phyloP scores from a whole-genome alignment of 2,113 vertebrate genomes.

The Galbula dea region DNA sequence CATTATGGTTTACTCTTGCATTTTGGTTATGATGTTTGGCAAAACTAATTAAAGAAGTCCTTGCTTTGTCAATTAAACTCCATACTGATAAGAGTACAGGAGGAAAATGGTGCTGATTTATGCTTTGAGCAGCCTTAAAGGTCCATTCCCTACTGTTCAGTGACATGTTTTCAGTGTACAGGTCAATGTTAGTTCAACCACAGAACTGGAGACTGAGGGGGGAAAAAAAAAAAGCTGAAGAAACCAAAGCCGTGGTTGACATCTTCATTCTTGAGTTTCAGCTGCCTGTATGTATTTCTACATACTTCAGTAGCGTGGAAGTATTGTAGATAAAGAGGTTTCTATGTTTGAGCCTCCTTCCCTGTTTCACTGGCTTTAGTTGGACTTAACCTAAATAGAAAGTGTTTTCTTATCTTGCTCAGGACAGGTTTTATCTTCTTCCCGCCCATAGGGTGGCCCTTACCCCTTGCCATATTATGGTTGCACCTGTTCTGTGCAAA shows the following conservation, averaged over 20 bases:
- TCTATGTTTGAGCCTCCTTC: background rate
- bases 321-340: background rate
- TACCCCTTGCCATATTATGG: background rate
- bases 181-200: background rate
- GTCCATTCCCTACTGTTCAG: background rate
- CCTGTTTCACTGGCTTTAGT: background rate
- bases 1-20: background rate
- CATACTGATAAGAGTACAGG: background rate
- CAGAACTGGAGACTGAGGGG: background rate
- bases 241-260: background rate
- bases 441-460: background rate
- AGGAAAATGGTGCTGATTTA: background rate
- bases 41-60: background rate
- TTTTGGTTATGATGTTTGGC: background rate
- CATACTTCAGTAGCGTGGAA: background rate
- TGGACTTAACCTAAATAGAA: background rate
- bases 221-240: background rate
- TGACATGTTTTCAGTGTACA: background rate
- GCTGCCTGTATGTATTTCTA: background rate
- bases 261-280: background rate
- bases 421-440: background rate
- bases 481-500: slow-evolving; percentile 10
- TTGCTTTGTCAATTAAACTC: background rate
- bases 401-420: background rate
- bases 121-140: background rate